Conservation (phyloP, 2,797 vertebrate genomes). For the Aulostomus chinensis region DNA sequence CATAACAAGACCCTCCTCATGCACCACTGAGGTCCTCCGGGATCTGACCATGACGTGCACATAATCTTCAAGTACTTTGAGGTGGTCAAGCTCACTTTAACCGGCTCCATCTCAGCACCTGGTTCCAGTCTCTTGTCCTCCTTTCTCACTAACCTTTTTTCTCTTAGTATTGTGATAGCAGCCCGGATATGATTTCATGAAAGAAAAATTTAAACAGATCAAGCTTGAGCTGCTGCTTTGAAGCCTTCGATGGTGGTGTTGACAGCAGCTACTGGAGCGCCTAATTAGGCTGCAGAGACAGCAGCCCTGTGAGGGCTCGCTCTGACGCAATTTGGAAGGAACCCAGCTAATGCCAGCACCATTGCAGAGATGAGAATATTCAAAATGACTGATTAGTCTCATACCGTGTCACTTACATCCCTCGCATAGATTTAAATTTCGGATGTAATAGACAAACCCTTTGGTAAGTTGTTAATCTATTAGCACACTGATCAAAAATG, state of each 20-base stretch:
- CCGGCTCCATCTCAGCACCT: slow-evolving; percentile 34
- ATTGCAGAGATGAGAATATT: slow-evolving; percentile 19
- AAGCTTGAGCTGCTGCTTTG: slow-evolving; percentile 62
- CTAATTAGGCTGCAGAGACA: slow-evolving; percentile 64
- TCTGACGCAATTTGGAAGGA: slow-evolving; percentile 55
- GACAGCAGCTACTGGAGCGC: slow-evolving; percentile 53
- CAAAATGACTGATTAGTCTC: slow-evolving; percentile 28
- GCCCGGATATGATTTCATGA: slow-evolving; percentile 46
- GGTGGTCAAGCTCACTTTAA: slow-evolving; percentile 28
- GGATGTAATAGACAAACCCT: slow-evolving; percentile 6
- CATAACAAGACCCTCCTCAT: slow-evolving; percentile 50
- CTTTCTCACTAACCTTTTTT: slow-evolving; percentile 31
- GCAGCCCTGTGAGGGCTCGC: slow-evolving; percentile 44
- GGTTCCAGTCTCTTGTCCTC: slow-evolving; percentile 17
- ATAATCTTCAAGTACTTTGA: slow-evolving; percentile 36
- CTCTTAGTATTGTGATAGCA: slow-evolving; percentile 11
- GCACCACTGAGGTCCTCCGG: slow-evolving; percentile 37
- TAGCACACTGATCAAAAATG: slow-evolving; percentile 29
- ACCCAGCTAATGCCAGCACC: slow-evolving; percentile 29
- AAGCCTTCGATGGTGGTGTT: slow-evolving; percentile 53
- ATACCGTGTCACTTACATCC: too few relatives aligned
- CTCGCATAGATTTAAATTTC: slow-evolving; percentile 15
- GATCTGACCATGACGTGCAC: slow-evolving; percentile 33
- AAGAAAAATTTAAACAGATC: slow-evolving; percentile 67
- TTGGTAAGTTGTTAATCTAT: slow-evolving; percentile 22